Conservation (phyloP, 2,113 vertebrate species). For the Rhea americana region DNA sequence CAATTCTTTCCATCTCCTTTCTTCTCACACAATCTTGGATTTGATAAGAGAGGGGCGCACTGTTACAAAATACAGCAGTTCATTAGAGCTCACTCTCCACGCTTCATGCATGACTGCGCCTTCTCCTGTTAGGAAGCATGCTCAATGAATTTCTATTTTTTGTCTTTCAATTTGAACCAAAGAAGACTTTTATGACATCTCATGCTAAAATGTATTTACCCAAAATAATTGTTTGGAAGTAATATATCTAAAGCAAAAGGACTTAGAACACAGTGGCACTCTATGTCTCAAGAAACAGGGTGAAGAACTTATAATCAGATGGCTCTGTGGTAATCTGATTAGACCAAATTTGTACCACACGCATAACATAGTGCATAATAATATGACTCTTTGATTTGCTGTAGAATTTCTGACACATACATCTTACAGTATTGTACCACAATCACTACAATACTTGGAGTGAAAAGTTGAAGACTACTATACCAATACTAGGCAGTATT, state of each 20-base stretch:
- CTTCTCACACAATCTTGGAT: not conserved
- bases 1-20: not conserved
- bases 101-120: not conserved
- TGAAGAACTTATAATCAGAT: not conserved
- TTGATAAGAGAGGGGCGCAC: not conserved
- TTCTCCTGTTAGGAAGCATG: not conserved
- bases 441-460: not conserved
- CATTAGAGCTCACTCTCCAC: not conserved
- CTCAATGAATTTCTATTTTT: not conserved
- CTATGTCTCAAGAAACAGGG: not conserved
- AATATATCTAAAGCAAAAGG: not conserved
- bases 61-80: not conserved
- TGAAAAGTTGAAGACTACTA: not conserved
- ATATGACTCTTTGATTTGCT: not conserved
- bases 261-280: not conserved
- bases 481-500: not conserved
- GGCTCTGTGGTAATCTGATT: not conserved
- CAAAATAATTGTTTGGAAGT: not conserved
- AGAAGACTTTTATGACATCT: not conserved
- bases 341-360: not conserved
- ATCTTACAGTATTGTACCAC: not conserved
- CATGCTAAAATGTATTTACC: not conserved
- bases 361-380: not conserved
- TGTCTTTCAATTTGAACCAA: not conserved
- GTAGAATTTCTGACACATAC: not conserved